Percentiles rank a stretch among this genome's conserved stretches.
Conservation (phyloP, 2,888 invertebrate species). For the Seladonia tumulorum region DNA sequence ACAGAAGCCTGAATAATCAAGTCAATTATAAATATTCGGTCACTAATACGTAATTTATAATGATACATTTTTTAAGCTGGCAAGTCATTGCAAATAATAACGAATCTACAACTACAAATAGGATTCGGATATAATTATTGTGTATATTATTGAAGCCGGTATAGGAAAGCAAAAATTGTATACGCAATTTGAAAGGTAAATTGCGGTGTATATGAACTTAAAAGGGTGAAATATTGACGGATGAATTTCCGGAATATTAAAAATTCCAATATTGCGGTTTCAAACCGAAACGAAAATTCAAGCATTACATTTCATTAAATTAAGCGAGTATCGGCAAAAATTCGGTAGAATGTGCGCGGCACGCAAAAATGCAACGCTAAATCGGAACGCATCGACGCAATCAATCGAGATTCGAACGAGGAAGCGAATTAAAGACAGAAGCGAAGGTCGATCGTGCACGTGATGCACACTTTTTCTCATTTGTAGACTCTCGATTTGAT, state of each 20-base stretch:
- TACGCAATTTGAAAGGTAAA: not conserved
- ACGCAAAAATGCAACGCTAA: not conserved
- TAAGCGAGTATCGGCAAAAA: not conserved
- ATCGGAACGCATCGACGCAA: conserved; percentile 19
- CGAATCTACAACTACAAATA: too few relatives aligned
- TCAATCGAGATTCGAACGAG: conserved; percentile 22
- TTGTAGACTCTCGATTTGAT: conserved; percentile 14
- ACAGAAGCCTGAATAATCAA: not conserved
- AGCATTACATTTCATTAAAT: not conserved
- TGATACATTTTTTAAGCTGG: too few relatives aligned
- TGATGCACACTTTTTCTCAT: conserved; percentile 16
- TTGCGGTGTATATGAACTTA: not conserved
- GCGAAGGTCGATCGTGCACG: conserved; percentile 20
- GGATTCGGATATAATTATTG: not conserved
- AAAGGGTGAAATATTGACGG: not conserved
- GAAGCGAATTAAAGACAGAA: not conserved
- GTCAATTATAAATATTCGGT: not conserved
- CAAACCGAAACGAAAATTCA: not conserved
- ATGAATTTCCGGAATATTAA: not conserved
- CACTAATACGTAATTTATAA: not conserved
- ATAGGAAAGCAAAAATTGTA: too few relatives aligned
- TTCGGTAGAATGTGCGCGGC: not conserved
- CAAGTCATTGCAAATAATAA: too few relatives aligned
- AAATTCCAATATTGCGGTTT: not conserved
- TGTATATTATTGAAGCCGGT: not conserved